These are phyloP conservation scores for Microcebus lehilahytsara DNA, from an alignment of 2,113 vertebrate species.

Conservation along the genomic window DNA sequence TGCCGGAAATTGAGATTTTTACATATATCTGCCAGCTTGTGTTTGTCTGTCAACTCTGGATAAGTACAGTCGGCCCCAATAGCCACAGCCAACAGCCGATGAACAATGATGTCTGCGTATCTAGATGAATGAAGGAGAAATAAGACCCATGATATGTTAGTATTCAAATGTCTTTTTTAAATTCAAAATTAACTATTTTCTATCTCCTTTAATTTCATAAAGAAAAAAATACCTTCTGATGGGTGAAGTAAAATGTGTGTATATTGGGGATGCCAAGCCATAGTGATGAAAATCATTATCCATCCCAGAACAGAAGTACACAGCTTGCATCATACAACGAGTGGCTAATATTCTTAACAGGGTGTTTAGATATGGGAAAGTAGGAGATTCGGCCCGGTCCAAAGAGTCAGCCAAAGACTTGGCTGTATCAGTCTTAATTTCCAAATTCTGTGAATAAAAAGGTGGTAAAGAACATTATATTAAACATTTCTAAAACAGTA, in stretches of 20 bases:
- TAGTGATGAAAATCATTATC: constrained; percentile 98
- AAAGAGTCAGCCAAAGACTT: constrained; percentile 96
- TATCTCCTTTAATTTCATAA: not conserved
- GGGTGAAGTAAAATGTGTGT: constrained; percentile 98
- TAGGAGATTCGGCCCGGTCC: constrained; percentile 87
- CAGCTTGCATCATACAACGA: constrained; percentile 99
- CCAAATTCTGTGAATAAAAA: constrained; percentile 85
- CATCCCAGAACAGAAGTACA: constrained; percentile 99
- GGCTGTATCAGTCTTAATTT: constrained; percentile 93
- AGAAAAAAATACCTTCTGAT: constrained; percentile 91
- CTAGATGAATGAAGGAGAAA: constrained; percentile 64
- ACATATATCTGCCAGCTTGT: constrained; percentile 92
- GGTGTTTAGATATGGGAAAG: constrained; percentile 93
- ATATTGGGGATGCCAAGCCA: constrained; percentile 96
- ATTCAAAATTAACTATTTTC: constrained; percentile 6
- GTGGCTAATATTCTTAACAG: constrained; percentile 95
- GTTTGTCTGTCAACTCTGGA: constrained; percentile 95
- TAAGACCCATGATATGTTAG: not conserved
- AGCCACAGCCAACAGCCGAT: constrained; percentile 94
- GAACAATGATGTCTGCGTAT: constrained; percentile 97
- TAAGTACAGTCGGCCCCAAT: constrained; percentile 94
- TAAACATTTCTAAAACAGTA: not conserved
- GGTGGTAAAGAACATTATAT: not conserved
- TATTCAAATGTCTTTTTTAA: not conserved
- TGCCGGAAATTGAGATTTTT: constrained; percentile 98